Conservation (phyloP, 2,113 vertebrate species). For the Diphyllodes magnificus region DNA sequence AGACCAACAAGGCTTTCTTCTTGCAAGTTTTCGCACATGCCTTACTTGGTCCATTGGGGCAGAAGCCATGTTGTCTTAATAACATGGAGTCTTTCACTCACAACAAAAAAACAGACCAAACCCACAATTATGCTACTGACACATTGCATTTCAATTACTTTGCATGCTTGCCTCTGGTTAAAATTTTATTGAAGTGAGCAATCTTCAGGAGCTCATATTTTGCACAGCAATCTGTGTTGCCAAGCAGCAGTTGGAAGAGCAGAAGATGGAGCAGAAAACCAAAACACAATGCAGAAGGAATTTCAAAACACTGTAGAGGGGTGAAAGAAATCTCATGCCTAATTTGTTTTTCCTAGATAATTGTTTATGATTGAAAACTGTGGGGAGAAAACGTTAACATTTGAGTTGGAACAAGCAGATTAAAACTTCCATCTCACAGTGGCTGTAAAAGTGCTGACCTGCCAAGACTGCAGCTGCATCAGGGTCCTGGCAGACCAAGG, state of each 20-base stretch:
- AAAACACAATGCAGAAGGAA: neutral
- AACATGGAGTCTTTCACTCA: neutral
- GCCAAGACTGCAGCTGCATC: slow-evolving; percentile 10
- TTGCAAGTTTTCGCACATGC: neutral
- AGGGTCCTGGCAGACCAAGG: slow-evolving; percentile 38
- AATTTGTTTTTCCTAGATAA: neutral
- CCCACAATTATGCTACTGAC: neutral
- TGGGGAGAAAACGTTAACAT: neutral
- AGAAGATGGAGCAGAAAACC: neutral
- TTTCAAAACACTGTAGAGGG: neutral
- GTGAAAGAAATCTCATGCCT: neutral
- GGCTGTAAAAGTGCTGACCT: neutral
- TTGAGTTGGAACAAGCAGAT: neutral
- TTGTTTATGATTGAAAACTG: neutral
- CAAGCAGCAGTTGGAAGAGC: slow-evolving; percentile 2
- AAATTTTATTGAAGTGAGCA: slow-evolving; percentile 4
- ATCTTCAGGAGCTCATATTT: neutral
- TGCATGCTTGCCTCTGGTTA: neutral
- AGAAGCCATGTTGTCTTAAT: neutral
- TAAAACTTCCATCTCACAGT: neutral
- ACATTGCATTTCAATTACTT: neutral
- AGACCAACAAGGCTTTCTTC: neutral
- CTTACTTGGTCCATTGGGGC: neutral
- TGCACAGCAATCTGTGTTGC: neutral
- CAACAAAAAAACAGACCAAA: neutral